A percentile compares a stretch with the other conserved stretches of the same genome.
These are phyloP conservation scores for Gastrophysa polygoni DNA, from an alignment of 2,888 invertebrate species.

Conservation along the genomic window DNA sequence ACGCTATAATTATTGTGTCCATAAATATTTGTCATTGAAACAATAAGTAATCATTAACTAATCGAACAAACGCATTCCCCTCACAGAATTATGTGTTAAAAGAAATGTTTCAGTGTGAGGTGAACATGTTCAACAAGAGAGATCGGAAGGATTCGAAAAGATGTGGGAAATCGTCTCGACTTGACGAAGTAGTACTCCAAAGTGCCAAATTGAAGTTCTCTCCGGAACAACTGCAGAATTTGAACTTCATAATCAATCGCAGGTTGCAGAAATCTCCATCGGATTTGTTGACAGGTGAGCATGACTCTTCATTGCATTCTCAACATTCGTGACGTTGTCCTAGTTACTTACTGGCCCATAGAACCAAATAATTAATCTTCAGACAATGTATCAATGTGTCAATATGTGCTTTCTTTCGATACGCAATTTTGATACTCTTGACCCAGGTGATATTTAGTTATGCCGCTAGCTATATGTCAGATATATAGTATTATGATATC, in stretches of 20 bases:
- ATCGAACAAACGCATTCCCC: constrained; percentile 28
- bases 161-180: constrained; percentile 45
- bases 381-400: too few relatives aligned
- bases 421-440: too few relatives aligned
- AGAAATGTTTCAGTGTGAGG: constrained; percentile 6
- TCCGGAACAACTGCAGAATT: constrained; percentile 59
- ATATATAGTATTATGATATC: too few relatives aligned
- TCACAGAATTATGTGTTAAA: not conserved
- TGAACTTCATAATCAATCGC: constrained; percentile 59
- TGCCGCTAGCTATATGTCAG: too few relatives aligned
- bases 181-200: constrained; percentile 58
- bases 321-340: too few relatives aligned
- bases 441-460: too few relatives aligned
- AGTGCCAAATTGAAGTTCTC: constrained; percentile 60
- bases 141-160: constrained; percentile 31
- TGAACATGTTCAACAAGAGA: constrained; percentile 42
- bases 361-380: too few relatives aligned
- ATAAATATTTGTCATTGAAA: constrained; percentile 35
- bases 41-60: constrained; percentile 33
- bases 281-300: not conserved
- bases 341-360: too few relatives aligned
- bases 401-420: too few relatives aligned
- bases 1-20: constrained; percentile 31
- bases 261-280: constrained; percentile 39
- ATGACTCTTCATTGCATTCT: too few relatives aligned